These are phyloP conservation scores for Peromyscus californicus DNA, from an alignment of 2,113 vertebrate genomes.

Conservation along the genomic window DNA sequence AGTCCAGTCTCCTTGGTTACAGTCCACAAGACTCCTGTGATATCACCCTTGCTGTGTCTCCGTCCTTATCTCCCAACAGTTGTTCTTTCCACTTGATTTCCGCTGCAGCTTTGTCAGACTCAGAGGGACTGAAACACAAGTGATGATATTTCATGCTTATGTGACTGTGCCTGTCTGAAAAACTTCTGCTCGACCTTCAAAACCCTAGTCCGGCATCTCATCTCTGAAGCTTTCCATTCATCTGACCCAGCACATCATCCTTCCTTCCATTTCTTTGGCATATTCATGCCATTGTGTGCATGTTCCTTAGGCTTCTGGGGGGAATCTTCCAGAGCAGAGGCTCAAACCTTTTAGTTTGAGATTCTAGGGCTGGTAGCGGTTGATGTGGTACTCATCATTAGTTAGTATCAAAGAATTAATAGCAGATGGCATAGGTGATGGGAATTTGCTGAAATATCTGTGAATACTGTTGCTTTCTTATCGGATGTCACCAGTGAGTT, in stretches of 20 bases:
- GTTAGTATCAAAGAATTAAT: not conserved
- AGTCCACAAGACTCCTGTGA: not conserved
- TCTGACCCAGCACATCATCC: not conserved
- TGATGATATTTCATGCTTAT: not conserved
- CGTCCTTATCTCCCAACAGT: not conserved
- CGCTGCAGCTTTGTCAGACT: not conserved
- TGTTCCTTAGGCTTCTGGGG: not conserved
- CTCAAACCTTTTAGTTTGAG: not conserved
- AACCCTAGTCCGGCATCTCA: not conserved
- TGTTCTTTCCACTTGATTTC: slow-evolving; percentile 6
- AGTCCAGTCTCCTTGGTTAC: slow-evolving; percentile 8
- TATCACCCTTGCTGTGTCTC: not conserved
- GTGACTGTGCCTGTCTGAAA: not conserved
- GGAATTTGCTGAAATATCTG: not conserved
- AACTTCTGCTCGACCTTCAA: slow-evolving; percentile 8
- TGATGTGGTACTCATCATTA: not conserved
- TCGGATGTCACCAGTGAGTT: not conserved
- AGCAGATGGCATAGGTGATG: not conserved
- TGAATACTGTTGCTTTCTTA: slow-evolving; percentile 25
- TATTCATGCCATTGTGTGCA: not conserved
- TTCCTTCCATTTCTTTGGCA: not conserved
- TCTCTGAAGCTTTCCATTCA: not conserved
- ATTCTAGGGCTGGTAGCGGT: not conserved
- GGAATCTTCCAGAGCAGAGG: not conserved
- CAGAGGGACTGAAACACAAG: not conserved